Evolutionary conservation across 1,140 invertebrate species (phyloP).

Genomic region (Lepidurus arcticus): DNA sequence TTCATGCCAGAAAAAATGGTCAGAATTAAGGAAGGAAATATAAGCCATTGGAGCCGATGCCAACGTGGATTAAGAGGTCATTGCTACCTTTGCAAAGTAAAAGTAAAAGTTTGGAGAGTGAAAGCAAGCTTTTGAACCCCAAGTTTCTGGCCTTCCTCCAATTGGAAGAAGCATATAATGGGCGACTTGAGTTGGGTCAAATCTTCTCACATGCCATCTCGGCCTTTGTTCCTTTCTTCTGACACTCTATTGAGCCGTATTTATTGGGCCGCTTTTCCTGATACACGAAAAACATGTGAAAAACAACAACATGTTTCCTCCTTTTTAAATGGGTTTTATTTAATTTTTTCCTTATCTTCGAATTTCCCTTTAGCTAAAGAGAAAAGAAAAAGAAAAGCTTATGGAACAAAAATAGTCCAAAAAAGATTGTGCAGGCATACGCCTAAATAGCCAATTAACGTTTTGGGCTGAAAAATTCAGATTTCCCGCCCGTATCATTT

Average conservation of each 20-base stretch:
- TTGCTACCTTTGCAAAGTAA: neutral
- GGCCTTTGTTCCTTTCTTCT: neutral
- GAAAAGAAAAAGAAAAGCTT: no score
- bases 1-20: no score
- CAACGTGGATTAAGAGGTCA: slow-evolving; percentile 9
- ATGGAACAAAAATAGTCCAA: no score
- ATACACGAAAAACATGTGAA: neutral
- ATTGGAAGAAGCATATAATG: slow-evolving; percentile 13
- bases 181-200: neutral
- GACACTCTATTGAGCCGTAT: neutral
- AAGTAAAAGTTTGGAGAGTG: neutral
- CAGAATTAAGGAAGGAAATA: neutral
- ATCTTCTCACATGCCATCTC: slow-evolving; percentile 5
- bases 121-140: slow-evolving; percentile 2
- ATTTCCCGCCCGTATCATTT: no score
- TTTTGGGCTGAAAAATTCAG: no score
- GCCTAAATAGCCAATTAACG: no score
- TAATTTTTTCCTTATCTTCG: no score
- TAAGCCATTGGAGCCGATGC: slow-evolving; percentile 16
- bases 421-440: no score
- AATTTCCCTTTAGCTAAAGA: no score
- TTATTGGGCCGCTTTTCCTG: neutral
- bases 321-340: neutral
- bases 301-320: neutral
- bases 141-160: neutral